Evolutionary conservation across 2,797 vertebrate genomes (phyloP).

Genomic region (Enteromius treurensis): DNA sequence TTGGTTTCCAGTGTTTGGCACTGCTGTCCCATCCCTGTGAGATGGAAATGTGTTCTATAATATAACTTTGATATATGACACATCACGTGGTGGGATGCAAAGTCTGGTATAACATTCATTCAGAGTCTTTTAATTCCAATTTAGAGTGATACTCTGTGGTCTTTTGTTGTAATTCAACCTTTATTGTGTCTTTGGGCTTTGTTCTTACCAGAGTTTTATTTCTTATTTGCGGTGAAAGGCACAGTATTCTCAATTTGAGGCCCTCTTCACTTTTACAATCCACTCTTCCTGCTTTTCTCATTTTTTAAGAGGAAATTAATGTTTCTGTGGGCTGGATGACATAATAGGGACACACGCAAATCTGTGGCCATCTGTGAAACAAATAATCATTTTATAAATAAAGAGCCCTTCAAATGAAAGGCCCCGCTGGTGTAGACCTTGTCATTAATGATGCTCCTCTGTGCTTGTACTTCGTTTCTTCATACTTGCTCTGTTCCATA

Average conservation of each 20-base stretch:
- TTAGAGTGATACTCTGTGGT: slow-evolving; percentile 10
- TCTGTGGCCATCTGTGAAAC: slow-evolving; percentile 61
- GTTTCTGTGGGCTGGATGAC: slow-evolving; percentile 59
- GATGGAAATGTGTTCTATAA: slow-evolving; percentile 45
- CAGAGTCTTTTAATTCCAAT: slow-evolving; percentile 32
- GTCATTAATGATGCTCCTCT: neutral
- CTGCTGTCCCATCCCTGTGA: neutral
- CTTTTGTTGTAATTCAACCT: slow-evolving; percentile 36
- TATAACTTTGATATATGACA: slow-evolving; percentile 47
- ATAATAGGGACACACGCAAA: slow-evolving; percentile 59
- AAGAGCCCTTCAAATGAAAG: slow-evolving; percentile 51
- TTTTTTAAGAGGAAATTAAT: slow-evolving; percentile 63
- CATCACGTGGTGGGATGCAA: slow-evolving; percentile 29
- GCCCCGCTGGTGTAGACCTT: neutral
- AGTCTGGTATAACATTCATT: slow-evolving; percentile 49
- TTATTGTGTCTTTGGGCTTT: slow-evolving; percentile 51
- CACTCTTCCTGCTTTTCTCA: slow-evolving; percentile 61
- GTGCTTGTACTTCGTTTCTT: neutral
- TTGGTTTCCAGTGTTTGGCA: slow-evolving; percentile 12
- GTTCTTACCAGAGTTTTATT: slow-evolving; percentile 35
- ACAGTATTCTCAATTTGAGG: slow-evolving; percentile 26
- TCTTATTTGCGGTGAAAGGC: slow-evolving; percentile 45
- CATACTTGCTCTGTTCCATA: neutral
- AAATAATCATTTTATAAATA: slow-evolving; percentile 55
- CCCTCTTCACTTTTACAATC: slow-evolving; percentile 31